Base-by-base conservation (phyloP, 2,113 vertebrate genomes). In the Pristiophorus japonicus region DNA sequence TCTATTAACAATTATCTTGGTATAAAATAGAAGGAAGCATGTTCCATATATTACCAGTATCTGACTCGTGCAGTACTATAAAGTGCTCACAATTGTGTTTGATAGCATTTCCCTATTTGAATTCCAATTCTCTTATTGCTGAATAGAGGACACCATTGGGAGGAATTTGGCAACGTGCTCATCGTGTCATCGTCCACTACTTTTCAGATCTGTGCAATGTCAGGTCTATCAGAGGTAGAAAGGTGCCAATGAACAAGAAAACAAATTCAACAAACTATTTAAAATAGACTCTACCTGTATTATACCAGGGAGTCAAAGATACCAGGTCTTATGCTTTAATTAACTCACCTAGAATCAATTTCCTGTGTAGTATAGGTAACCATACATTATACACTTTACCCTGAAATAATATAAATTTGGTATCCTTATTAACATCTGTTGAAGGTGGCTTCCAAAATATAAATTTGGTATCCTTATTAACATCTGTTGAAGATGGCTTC, bases 371-470 rank as follows among this genome's bases (percentile, higher is more conserved):
- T 92, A 63, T 51, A 55, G 85, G 20, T 47, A 88, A 88, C 20
- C 12, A 62, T 92, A n/a, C 38, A 66, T 20, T 67, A 59, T 94
- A 47, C 42, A 94, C 5, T 70, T 47, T 5, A 30, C 42, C 45
- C 14, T 51, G 66, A 16, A 30, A 94, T 30, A 30, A 27, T 34
- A 94, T 94, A 94, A 94, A 94, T 94, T 22, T 94, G 62, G 38
- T 27, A 22, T 94, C 10, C n/a, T 94, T 62, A 62, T 30, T 51
- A 51, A 94, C 24, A 94, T 70, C 87, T 47, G 18, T 16, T 73
- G 42, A 94, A 73, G 45, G 18, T 51, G 92, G 45, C 65, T 94
- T 70, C 66, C 63, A 94, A 94, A 67, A 27, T 34, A 94, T 94
- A 94, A 94, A 94, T 94, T 22, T 94, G 62, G 38, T 27, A 22